Percentiles rank a stretch among this genome's conserved stretches.
Conservation (phyloP, 2,797 vertebrate species). For the Neosalanx taihuensis region DNA sequence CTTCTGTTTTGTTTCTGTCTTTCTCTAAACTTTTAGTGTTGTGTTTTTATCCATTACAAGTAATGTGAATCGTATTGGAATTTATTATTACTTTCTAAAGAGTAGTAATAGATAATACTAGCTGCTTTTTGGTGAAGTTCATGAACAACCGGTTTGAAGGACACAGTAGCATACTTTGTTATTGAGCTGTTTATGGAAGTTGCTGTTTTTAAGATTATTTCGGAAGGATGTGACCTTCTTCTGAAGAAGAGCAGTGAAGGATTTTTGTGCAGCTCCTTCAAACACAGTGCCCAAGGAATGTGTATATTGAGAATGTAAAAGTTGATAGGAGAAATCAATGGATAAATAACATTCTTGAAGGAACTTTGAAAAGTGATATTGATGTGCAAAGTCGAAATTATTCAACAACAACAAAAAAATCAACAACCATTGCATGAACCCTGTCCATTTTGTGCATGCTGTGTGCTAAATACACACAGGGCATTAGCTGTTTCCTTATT, state of each 20-base stretch:
- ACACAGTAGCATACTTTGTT: conserved; percentile 29
- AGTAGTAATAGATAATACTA: conserved; percentile 26
- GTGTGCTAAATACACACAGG: conserved; percentile 53
- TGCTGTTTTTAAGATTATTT: conserved; percentile 31
- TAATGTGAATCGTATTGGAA: conserved; percentile 48
- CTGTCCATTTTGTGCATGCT: conserved; percentile 51
- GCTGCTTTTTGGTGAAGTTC: conserved; percentile 30
- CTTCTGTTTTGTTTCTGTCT: conserved; percentile 29
- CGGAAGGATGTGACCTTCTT: conserved; percentile 5
- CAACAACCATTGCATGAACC: conserved; percentile 3
- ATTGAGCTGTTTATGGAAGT: conserved; percentile 53
- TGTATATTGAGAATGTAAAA: neutral
- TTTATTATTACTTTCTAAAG: conserved; percentile 33
- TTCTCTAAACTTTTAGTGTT: conserved; percentile 40
- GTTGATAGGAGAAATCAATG: too few relatives aligned
- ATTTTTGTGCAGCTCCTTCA: neutral
- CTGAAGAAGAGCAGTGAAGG: neutral
- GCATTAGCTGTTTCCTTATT: conserved; percentile 41
- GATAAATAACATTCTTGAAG: neutral
- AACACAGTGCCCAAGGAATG: neutral
- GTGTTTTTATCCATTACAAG: conserved; percentile 35
- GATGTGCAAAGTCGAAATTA: neutral
- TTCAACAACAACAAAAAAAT: neutral
- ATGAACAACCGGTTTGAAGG: conserved; percentile 13
- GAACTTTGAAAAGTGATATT: neutral